Evolutionary conservation across 1,140 invertebrate species (phyloP), one percentile per base, ranked within the genome.

Genomic region (Bombus consobrinus): DNA sequence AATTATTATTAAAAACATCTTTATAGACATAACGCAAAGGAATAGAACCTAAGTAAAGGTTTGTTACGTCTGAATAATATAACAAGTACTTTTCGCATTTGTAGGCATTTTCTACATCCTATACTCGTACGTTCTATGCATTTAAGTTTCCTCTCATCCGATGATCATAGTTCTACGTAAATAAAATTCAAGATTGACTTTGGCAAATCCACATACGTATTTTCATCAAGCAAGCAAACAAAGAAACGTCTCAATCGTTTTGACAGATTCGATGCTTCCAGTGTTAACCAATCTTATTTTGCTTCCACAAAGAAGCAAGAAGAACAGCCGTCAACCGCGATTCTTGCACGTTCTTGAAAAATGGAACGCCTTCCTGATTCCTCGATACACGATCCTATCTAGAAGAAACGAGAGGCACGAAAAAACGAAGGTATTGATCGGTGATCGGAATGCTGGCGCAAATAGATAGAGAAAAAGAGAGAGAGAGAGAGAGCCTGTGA

Each of bases 361-460:
- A 71, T 71, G 34, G 37, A 37, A 39, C 68, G 68, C 28, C 68
- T 39, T 71, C 68, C 68, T 71, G 68, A 71, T 39, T 71, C 22
- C 22, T 28, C 68, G 25, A 39, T 39, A 39, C 37, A 39, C 37
- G 68, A 71, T 71, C 25, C 37, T 13, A 10, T 22, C 0, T 39
- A 8, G 68, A 71, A 71, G 37, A 39, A 71, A 68, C 66, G 34
- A 37, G 37, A 28, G 68, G 34, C 22, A 39, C 37, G 68, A 71
- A 39, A 39, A 75, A 82, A 64, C 25, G 39, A 82, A 47, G 71
- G 25, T 64, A 18, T 43, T 37, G 74, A 77, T 22, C 59, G 28
- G n/a, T 22, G 83, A 32, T 47, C 68, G 75, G 75, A 80, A 85
- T 85, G 68, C 34, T 28, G 62, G 47, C n/a, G 74, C 47, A 34